A percentile compares a stretch with the other conserved stretches of the same genome.
These are phyloP conservation scores for Anhinga anhinga DNA, from an alignment of 2,113 vertebrate species.

Conservation along the genomic window DNA sequence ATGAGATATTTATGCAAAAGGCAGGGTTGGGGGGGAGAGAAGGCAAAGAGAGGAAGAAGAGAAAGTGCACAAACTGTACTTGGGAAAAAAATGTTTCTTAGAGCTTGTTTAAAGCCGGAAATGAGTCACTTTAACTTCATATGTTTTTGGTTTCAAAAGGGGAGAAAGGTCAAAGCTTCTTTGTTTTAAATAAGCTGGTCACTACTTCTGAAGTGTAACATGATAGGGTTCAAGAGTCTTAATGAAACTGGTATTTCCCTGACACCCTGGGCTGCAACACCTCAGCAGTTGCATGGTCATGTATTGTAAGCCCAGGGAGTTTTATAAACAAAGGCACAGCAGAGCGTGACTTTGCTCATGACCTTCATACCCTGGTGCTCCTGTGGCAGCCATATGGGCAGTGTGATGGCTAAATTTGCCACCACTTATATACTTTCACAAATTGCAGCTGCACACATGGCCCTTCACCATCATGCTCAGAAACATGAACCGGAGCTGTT, in stretches of 20 bases:
- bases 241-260: constrained; percentile 73
- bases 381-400: constrained; percentile 41
- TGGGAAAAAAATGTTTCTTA: constrained; percentile 67
- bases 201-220: constrained; percentile 80
- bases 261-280: constrained; percentile 55
- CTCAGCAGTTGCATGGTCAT: constrained; percentile 22
- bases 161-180: constrained; percentile 85
- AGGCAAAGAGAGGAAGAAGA: neutral
- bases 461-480: neutral
- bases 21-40: neutral
- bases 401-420: constrained; percentile 55
- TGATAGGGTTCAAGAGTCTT: constrained; percentile 76
- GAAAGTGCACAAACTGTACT: constrained; percentile 45
- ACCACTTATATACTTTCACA: neutral
- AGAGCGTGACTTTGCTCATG: constrained; percentile 64
- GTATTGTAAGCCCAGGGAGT: constrained; percentile 51
- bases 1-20: constrained; percentile 70
- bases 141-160: constrained; percentile 85
- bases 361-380: constrained; percentile 72
- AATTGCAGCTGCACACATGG: neutral
- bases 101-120: constrained; percentile 84
- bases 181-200: constrained; percentile 83
- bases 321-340: constrained; percentile 62
- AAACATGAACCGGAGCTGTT: neutral
- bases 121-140: constrained; percentile 88